Conservation (phyloP, 2,888 invertebrate species). For the Cybosia mesomella region DNA sequence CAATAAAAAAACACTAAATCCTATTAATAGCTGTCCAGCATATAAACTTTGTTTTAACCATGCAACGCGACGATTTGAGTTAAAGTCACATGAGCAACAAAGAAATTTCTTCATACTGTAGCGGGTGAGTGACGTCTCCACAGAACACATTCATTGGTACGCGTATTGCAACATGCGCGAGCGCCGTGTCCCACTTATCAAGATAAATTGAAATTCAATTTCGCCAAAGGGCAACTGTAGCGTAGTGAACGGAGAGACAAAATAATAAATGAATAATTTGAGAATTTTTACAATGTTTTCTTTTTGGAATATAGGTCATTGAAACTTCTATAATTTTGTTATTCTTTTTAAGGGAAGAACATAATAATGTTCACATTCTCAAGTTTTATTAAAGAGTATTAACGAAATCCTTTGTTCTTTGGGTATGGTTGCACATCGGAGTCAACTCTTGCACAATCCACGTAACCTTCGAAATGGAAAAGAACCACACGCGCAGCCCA, state of each 20-base stretch:
- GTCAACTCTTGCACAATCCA: slow-evolving; percentile 72
- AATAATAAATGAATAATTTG: slow-evolving; percentile 62
- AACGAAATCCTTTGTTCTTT: slow-evolving; percentile 67
- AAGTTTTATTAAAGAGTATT: slow-evolving; percentile 19
- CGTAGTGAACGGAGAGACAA: slow-evolving; percentile 63
- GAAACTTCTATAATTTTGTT: not conserved
- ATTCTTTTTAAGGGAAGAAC: not conserved
- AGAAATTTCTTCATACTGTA: slow-evolving; percentile 39
- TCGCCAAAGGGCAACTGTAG: slow-evolving; percentile 80
- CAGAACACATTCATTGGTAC: slow-evolving; percentile 72
- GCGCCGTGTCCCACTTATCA: slow-evolving; percentile 78
- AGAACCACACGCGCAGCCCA: slow-evolving; percentile 74
- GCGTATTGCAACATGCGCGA: slow-evolving; percentile 73
- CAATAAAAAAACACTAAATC: no score
- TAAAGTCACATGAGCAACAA: slow-evolving; percentile 35
- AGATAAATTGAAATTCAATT: slow-evolving; percentile 84
- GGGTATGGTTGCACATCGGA: slow-evolving; percentile 68
- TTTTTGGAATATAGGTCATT: not conserved
- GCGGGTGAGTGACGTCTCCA: slow-evolving; percentile 65
- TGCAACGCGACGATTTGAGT: slow-evolving; percentile 17
- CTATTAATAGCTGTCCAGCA: no score
- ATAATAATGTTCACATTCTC: not conserved
- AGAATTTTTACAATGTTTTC: slow-evolving; percentile 25
- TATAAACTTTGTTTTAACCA: not conserved
- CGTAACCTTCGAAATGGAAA: slow-evolving; percentile 78